These are phyloP conservation scores for Criorhina ranunculi DNA, from an alignment of 2,888 invertebrate genomes.

Conservation along the genomic window DNA sequence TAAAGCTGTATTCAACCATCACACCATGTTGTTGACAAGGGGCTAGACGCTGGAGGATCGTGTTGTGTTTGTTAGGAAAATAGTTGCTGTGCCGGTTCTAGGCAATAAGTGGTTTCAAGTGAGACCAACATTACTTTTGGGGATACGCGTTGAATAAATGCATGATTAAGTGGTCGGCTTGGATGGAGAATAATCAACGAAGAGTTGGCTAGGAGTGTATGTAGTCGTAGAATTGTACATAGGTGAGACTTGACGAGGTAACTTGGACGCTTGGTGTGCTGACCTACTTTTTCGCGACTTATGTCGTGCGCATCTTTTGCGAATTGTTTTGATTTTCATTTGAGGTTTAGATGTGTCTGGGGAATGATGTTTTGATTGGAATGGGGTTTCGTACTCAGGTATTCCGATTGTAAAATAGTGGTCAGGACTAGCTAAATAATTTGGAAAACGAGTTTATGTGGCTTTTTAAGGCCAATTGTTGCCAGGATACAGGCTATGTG, in stretches of 20 bases:
- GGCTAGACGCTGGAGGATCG: constrained; percentile 27
- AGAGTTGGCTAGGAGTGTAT: constrained; percentile 34
- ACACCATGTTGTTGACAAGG: neutral
- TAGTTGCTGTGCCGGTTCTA: constrained; percentile 58
- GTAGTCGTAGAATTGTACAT: constrained; percentile 38
- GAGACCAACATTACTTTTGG: constrained; percentile 50
- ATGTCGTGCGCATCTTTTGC: constrained; percentile 27
- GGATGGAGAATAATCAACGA: constrained; percentile 10
- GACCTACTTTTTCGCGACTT: constrained; percentile 66
- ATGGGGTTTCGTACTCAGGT: too few species aligned
- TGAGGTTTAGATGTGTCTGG: neutral
- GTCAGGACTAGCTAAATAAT: too few species aligned
- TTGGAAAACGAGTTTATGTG: too few species aligned
- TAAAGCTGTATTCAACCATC: constrained; percentile 9
- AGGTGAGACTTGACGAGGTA: constrained; percentile 13
- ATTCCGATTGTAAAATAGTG: too few species aligned
- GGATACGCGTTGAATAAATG: constrained; percentile 38
- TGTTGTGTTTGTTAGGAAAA: constrained; percentile 61
- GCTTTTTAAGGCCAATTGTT: too few species aligned
- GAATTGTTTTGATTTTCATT: constrained; percentile 38
- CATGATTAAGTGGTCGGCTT: constrained; percentile 26
- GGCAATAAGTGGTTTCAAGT: constrained; percentile 53
- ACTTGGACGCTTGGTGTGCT: constrained; percentile 37
- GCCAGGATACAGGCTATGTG: too few species aligned
- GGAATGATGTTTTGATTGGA: too few species aligned